Base-by-base conservation (phyloP, 2,113 vertebrate species). In the Heterotilapia buettikoferi region DNA sequence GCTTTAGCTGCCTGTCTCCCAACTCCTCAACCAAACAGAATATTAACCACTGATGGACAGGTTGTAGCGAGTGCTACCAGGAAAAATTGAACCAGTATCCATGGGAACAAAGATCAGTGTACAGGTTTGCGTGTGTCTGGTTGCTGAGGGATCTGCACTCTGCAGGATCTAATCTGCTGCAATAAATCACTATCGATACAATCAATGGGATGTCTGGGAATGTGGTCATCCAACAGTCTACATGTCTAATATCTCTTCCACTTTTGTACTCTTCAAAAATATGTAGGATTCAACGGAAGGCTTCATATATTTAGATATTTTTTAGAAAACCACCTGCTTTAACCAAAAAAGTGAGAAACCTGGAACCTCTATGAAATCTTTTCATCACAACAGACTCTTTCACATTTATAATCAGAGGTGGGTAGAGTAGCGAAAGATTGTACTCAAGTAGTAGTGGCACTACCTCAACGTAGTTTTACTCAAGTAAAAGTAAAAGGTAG, bases 171-270 rank as follows among this genome's bases (percentile, higher is more conserved):
- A 79, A 89, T 91, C 57, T 84, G 40, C 13, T 38, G 56, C 84
- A 88, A 59, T 88, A 90, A 90, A 93, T 90, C 86, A 54, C 50
- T 63, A 24, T 54, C 84, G 63, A 38, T 68, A 5, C 61, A 68
- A 90, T 82, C 91, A 86, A 84, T 86, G 82, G 76, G 47, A 82
- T 52, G 66, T 91, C 82, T n/a, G 36, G 52, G 66, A 66, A 47
- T 52, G 33, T 71, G 43, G 63, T 84, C 59, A 61, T 36, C 63
- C 21, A 86, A 36, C 76, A 88, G 36, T 36, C 36, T 21, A 45
- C 16, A 6, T 56, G 4, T 3, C 6, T 76, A 52, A 85, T 53
- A 11, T 61, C 21, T 33, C 19, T 38, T 33, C 61, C 61, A 68
- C 61, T 68, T 21, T 68, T 68, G 61, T 19, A 68, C 61, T 66